Evolutionary conservation across 2,888 invertebrate genomes (phyloP).

Genomic region (Liopterus haemorrhoidalis): DNA sequence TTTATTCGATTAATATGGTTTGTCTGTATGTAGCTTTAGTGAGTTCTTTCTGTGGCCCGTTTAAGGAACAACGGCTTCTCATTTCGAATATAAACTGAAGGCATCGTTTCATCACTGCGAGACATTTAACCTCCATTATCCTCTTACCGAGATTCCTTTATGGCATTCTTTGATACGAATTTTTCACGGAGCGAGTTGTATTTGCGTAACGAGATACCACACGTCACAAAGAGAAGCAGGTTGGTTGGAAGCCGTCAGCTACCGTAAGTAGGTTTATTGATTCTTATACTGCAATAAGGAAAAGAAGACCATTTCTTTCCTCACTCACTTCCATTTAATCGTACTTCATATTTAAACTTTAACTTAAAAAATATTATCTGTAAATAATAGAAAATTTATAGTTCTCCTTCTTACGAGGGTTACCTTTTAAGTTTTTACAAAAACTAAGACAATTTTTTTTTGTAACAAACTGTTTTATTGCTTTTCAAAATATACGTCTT

Average conservation of each 20-base stretch:
- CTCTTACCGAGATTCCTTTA: slow-evolving; percentile 23
- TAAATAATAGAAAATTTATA: not conserved
- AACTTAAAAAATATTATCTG: too few relatives aligned
- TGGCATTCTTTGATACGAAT: slow-evolving; percentile 24
- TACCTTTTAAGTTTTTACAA: too few relatives aligned
- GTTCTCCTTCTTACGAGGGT: too few relatives aligned
- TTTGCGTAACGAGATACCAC: slow-evolving; percentile 24
- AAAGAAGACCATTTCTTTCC: slow-evolving; percentile 11
- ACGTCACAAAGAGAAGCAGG: slow-evolving; percentile 19
- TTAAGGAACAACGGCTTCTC: too few relatives aligned
- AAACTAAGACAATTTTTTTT: too few relatives aligned
- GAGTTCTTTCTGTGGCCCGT: too few relatives aligned
- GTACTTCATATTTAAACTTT: not conserved
- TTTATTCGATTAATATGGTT: too few relatives aligned
- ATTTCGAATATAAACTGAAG: too few relatives aligned
- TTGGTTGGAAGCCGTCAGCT: slow-evolving; percentile 2
- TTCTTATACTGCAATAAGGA: slow-evolving; percentile 18
- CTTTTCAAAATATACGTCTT: too few relatives aligned
- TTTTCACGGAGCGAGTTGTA: slow-evolving; percentile 23
- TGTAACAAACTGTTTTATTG: too few relatives aligned
- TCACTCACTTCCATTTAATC: slow-evolving; percentile 4
- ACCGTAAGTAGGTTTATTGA: slow-evolving; percentile 16
- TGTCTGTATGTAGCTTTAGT: too few relatives aligned
- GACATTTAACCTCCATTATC: slow-evolving; percentile 24
- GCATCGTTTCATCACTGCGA: slow-evolving; percentile 18